A percentile compares a stretch with the other conserved stretches of the same genome.
These are phyloP conservation scores for Gallinago undulata DNA, from an alignment of 2,113 vertebrate species.

Conservation along the genomic window DNA sequence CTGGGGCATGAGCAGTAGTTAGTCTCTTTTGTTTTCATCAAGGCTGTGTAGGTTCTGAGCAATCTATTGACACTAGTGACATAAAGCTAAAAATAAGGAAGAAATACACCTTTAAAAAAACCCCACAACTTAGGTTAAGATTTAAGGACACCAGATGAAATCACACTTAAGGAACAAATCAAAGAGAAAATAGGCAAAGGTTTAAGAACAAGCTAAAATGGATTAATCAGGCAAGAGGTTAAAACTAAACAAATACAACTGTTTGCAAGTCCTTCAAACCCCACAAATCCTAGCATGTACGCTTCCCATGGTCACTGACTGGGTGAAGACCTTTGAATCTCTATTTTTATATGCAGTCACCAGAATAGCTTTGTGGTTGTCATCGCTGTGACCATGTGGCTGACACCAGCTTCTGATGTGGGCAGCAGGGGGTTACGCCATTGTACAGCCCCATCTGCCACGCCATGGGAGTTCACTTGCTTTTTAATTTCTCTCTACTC, in stretches of 20 bases:
- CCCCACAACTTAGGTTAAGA: neutral
- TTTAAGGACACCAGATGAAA: neutral
- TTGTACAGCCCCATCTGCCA: neutral
- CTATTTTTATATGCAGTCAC: neutral
- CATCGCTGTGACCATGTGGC: rapidly evolving
- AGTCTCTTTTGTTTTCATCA: neutral
- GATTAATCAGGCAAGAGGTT: neutral
- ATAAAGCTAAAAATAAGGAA: neutral
- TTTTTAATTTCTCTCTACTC: neutral
- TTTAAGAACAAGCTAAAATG: neutral
- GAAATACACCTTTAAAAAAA: neutral
- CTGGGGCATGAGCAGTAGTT: neutral
- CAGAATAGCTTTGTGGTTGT: neutral
- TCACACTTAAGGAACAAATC: neutral
- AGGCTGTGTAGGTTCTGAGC: neutral
- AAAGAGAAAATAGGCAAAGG: neutral
- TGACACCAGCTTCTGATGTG: neutral
- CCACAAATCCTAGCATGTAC: neutral
- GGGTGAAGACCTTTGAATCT: neutral
- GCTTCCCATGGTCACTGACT: neutral
- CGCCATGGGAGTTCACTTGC: no score
- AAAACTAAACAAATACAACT: neutral
- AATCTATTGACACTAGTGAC: neutral
- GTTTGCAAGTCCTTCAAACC: neutral
- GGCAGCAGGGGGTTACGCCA: rapidly evolving